Evolutionary conservation across 1,140 invertebrate species (phyloP).

Genomic region (Orius insidiosus): DNA sequence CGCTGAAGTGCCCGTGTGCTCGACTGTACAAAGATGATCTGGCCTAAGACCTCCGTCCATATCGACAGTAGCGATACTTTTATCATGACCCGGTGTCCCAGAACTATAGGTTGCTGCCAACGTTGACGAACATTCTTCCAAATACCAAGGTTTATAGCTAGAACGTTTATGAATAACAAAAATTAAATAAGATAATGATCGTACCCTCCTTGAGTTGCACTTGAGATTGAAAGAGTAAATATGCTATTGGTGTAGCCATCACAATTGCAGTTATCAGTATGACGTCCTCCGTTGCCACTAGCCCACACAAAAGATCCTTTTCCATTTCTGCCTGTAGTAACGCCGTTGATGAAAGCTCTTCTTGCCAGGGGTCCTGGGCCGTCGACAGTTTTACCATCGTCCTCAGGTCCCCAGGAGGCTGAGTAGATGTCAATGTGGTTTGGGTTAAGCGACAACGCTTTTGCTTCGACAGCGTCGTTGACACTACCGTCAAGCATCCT

Average conservation of each 20-base stretch:
- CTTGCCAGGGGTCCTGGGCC: conserved; percentile 94
- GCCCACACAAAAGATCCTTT: conserved; percentile 99
- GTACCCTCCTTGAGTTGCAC: conserved; percentile 85
- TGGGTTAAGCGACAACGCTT: conserved; percentile 75
- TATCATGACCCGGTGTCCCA: conserved; percentile 84
- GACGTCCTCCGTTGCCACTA: conserved; percentile 90
- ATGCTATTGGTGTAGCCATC: conserved; percentile 99
- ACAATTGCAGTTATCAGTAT: conserved; percentile 95
- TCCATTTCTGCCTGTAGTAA: conserved; percentile 83
- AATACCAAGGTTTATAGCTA: conserved; percentile 88
- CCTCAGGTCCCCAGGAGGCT: conserved; percentile 91
- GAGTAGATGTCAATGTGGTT: conserved; percentile 92
- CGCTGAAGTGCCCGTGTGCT: conserved; percentile 82
- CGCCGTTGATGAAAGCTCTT: conserved; percentile 91
- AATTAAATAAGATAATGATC: conserved; percentile 5
- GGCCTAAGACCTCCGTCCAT: conserved; percentile 74
- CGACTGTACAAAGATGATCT: conserved; percentile 74
- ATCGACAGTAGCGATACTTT: conserved; percentile 87
- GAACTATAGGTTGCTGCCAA: conserved; percentile 91
- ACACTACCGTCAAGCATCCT: conserved; percentile 91
- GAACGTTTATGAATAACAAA: conserved; percentile 13
- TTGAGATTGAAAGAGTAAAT: conserved; percentile 93
- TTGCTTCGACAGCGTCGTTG: conserved; percentile 87
- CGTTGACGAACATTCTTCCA: conserved; percentile 93
- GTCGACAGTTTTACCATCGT: conserved; percentile 95